A percentile compares a stretch with the other conserved stretches of the same genome.
Conservation (phyloP, 1,140 invertebrate species). For the Zaprionus nigranus region DNA sequence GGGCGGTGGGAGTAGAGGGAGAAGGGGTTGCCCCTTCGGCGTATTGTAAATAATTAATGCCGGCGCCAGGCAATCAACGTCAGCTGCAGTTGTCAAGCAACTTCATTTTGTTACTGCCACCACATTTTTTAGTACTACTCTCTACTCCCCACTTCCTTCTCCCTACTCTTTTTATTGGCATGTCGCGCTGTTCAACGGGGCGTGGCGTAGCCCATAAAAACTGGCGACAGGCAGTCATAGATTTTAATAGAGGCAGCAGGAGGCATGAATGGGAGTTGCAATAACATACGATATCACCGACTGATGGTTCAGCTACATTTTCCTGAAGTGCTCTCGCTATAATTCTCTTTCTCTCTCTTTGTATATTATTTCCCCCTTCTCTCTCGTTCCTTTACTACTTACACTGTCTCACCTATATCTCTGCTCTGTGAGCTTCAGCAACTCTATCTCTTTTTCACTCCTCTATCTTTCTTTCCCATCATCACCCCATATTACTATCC, state of each 20-base stretch:
- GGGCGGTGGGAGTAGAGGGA: background rate
- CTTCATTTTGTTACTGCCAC: slow-evolving; percentile 56
- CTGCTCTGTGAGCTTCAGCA: background rate
- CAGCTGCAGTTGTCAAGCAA: slow-evolving; percentile 75
- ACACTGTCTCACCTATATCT: background rate
- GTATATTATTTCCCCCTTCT: background rate
- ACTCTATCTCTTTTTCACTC: background rate
- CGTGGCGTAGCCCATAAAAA: slow-evolving; percentile 55
- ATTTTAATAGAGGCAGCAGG: slow-evolving; percentile 35
- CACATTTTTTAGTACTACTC: slow-evolving; percentile 16
- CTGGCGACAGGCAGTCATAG: slow-evolving; percentile 67
- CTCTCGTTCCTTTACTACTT: slow-evolving; percentile 40
- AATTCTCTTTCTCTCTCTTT: slow-evolving; percentile 10
- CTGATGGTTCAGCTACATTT: slow-evolving; percentile 67
- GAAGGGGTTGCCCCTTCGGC: background rate
- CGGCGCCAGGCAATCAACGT: slow-evolving; percentile 71
- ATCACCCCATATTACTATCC: too few relatives aligned
- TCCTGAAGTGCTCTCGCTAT: slow-evolving; percentile 19
- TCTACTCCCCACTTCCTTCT: background rate
- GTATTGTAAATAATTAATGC: slow-evolving; percentile 78
- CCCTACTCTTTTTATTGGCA: background rate
- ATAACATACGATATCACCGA: slow-evolving; percentile 30
- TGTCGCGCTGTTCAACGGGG: slow-evolving; percentile 42
- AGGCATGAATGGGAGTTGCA: background rate
- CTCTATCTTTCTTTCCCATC: background rate